Percentiles rank a stretch among this genome's conserved stretches.
These are phyloP conservation scores for Artemia sp. DNA, from an alignment of 2,888 invertebrate genomes.

Conservation along the genomic window DNA sequence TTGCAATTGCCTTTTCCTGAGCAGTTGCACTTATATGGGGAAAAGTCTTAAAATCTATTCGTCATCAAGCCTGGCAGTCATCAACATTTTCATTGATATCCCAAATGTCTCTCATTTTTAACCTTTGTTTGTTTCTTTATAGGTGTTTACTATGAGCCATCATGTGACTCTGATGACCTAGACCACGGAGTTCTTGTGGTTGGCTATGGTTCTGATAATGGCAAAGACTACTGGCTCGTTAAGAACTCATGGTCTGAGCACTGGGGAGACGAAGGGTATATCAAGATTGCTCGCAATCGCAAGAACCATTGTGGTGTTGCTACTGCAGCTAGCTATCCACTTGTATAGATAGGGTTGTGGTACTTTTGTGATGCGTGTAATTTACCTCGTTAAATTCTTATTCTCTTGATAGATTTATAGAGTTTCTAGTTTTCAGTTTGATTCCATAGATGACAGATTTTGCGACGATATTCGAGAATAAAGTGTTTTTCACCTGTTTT, in stretches of 20 bases:
- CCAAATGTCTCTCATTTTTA: not conserved
- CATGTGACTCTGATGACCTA: slow-evolving; percentile 48
- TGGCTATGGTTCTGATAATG: slow-evolving; percentile 53
- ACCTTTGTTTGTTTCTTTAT: slow-evolving; percentile 25
- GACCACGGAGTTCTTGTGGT: slow-evolving; percentile 75
- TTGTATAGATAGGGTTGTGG: slow-evolving; percentile 41
- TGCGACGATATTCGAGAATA: no score
- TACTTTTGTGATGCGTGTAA: no score
- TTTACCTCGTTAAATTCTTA: no score
- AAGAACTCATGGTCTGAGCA: slow-evolving; percentile 65
- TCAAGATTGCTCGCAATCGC: slow-evolving; percentile 68
- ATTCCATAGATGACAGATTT: no score
- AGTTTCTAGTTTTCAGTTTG: no score
- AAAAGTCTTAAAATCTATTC: no score
- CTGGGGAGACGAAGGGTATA: slow-evolving; percentile 73
- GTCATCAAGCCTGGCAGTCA: no score
- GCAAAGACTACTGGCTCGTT: slow-evolving; percentile 62
- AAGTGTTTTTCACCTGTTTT: no score
- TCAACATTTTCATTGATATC: no score
- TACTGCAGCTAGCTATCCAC: slow-evolving; percentile 60
- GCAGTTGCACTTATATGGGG: no score
- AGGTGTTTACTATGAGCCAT: slow-evolving; percentile 57
- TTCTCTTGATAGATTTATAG: no score
- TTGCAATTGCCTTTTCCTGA: not conserved
- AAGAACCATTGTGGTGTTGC: slow-evolving; percentile 77